phyloP scores from a whole-genome alignment of 2,888 invertebrate species.

The Heliconius sara region DNA sequence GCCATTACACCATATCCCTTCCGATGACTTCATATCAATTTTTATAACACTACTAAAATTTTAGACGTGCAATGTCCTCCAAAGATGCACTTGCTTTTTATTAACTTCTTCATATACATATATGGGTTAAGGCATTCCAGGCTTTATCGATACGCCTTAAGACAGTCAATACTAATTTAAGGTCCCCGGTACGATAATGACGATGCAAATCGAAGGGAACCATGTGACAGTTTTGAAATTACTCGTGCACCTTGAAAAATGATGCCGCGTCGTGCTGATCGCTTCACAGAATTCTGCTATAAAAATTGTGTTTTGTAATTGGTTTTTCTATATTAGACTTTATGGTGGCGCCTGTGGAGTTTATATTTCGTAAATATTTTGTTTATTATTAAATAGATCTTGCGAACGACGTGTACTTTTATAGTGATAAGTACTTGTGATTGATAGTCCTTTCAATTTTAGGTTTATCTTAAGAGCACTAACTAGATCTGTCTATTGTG shows the following conservation, averaged over 20 bases:
- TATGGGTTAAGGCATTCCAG: conserved; percentile 32
- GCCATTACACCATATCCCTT: not conserved
- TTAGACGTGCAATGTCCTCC: not conserved
- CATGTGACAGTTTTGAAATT: conserved; percentile 67
- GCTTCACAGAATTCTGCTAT: conserved; percentile 41
- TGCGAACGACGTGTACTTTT: not conserved
- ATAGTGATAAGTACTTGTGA: too few relatives aligned
- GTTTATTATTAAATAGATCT: not conserved
- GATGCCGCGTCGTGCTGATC: conserved; percentile 48
- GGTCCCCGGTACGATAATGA: conserved; percentile 52
- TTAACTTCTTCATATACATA: not conserved
- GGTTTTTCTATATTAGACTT: conserved; percentile 19
- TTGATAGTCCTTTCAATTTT: too few relatives aligned
- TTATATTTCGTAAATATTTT: conserved; percentile 1
- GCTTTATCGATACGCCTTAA: conserved; percentile 39
- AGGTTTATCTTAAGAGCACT: too few relatives aligned
- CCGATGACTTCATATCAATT: not conserved
- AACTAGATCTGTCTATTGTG: too few relatives aligned
- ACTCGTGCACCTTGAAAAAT: conserved; percentile 60
- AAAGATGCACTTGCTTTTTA: not conserved
- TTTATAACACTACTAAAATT: not conserved
- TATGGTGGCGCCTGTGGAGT: not conserved
- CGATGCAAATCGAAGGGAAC: conserved; percentile 56
- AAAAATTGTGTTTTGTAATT: conserved; percentile 40
- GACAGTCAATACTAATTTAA: conserved; percentile 40